Evolutionary conservation across 2,888 invertebrate genomes (phyloP), one percentile per base, ranked within the genome.

Genomic region (Drosophila greeni): DNA sequence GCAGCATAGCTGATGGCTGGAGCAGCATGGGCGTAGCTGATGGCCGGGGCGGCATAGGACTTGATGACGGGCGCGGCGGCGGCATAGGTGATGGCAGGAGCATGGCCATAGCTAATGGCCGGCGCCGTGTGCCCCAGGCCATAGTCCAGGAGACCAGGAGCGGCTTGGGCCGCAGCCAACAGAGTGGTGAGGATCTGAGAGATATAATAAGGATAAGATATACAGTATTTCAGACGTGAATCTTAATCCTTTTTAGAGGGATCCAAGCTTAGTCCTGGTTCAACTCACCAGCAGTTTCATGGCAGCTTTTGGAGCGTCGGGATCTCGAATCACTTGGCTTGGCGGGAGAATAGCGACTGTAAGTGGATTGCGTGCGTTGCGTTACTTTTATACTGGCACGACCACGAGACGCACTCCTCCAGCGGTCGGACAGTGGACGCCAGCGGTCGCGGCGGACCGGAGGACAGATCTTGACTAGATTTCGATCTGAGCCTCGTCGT

Each of bases 281-380:
- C 5, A 8, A 74, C 86, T 84, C 74, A 86, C 86, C 86, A 86
- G 73, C 45, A 85, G 72, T 80, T 86, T 86, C 86, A 86, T 86
- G 62, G 26, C 48, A 29, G 49, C 45, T 47, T 31, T 47, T 18
- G 31, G 45, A 31, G 31, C 29, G 42, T 49, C 62, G 70, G 80
- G 62, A 66, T 23, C 37, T 49, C 66, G 69, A 59, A 64, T 69
- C 47, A 48, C 45, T 70, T 68, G 55, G 71, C 65, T 66, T 72
- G 71, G 70, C 59, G 72, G 66, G 74, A 81, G 75, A 76, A 73
- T 64, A 73, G 74, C 76, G 85, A 85, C 85, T 85, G 85, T 78
- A 75, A 72, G 78, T 77, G 55, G 70, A 75, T 58, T 72, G 74
- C 72, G 72, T 73, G 73, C 65, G 49, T 66, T 75, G 68, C 60